Evolutionary conservation across 2,888 invertebrate species (phyloP).

Genomic region (Nemotelus pantherinus): DNA sequence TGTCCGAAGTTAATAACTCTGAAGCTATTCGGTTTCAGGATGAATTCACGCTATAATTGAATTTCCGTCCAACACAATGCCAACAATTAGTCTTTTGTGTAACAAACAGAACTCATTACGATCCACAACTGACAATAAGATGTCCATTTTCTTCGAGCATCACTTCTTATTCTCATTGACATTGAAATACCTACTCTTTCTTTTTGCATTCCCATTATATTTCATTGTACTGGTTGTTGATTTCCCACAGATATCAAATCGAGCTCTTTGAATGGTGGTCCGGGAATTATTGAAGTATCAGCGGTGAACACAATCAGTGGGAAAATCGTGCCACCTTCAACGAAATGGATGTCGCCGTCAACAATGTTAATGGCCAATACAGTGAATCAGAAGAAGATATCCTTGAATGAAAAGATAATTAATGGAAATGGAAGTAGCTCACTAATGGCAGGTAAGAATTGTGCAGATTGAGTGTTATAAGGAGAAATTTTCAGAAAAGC

Average conservation of each 20-base stretch:
- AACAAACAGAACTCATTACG: too few relatives aligned
- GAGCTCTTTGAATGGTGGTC: slow-evolving; percentile 5
- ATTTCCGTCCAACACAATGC: too few relatives aligned
- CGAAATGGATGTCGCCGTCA: neutral
- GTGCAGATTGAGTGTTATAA: neutral
- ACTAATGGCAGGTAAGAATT: slow-evolving; percentile 2
- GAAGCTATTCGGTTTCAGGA: too few relatives aligned
- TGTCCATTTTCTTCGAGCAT: too few relatives aligned
- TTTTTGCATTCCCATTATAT: too few relatives aligned
- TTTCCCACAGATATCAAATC: slow-evolving; percentile 36
- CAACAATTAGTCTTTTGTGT: too few relatives aligned
- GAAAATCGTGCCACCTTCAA: neutral
- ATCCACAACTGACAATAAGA: too few relatives aligned
- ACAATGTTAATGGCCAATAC: neutral
- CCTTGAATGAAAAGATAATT: slow-evolving; percentile 18
- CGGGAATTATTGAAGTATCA: slow-evolving; percentile 24
- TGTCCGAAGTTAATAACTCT: too few relatives aligned
- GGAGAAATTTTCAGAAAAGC: neutral
- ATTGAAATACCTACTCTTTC: too few relatives aligned
- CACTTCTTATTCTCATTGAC: too few relatives aligned
- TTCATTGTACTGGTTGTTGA: neutral
- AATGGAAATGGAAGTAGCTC: slow-evolving; percentile 7
- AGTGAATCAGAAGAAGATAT: slow-evolving; percentile 26
- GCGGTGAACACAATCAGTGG: slow-evolving; percentile 3
- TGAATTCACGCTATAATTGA: too few relatives aligned